Conservation (phyloP, 2,797 vertebrate genomes). For the Paguma larvata region DNA sequence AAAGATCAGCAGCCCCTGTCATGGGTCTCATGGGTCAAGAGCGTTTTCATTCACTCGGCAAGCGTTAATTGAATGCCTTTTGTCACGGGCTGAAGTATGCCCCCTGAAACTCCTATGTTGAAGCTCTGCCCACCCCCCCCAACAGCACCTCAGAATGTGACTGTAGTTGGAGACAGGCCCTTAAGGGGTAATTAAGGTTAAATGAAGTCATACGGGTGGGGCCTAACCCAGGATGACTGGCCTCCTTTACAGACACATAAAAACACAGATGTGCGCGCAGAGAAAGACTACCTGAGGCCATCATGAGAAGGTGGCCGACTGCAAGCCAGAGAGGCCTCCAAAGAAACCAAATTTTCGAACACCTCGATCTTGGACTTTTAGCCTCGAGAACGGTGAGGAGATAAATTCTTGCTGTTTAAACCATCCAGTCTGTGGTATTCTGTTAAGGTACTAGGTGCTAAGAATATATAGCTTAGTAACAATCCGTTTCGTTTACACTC, state of each 20-base stretch:
- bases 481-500: background rate
- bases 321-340: background rate
- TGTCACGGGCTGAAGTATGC: background rate
- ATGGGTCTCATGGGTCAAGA: background rate
- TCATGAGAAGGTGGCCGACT: background rate
- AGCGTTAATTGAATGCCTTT: background rate
- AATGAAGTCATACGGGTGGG: background rate
- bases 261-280: background rate
- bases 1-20: background rate
- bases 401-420: background rate
- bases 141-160: background rate
- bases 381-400: background rate
- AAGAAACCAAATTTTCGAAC: background rate
- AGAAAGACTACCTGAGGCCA: background rate
- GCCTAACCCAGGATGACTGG: background rate
- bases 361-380: background rate
- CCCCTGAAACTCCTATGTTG: background rate
- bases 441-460: background rate
- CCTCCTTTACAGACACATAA: background rate
- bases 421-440: background rate
- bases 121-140: background rate
- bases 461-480: background rate
- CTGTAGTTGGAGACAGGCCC: background rate
- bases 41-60: background rate
- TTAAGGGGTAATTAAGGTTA: background rate